A percentile compares a stretch with the other conserved stretches of the same genome.
Evolutionary conservation across 2,797 vertebrate species (phyloP).

Genomic region (Anolis apletophallus): DNA sequence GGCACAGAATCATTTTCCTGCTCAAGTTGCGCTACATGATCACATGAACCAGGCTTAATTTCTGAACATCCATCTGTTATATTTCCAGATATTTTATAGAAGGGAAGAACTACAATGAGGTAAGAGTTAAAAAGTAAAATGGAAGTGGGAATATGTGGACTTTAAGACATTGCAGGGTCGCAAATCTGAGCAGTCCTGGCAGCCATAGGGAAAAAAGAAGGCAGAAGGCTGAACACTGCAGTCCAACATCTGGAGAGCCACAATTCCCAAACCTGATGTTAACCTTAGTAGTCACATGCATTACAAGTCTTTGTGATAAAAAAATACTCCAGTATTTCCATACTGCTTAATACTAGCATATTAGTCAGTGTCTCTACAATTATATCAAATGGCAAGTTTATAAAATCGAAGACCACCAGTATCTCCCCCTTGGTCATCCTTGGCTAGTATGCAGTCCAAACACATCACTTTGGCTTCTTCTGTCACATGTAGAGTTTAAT

Average conservation of each 20-base stretch:
- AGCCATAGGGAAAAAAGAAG: too few species aligned
- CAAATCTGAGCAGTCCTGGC: too few species aligned
- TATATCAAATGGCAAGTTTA: too few species aligned
- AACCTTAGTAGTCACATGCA: background rate
- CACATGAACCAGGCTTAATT: background rate
- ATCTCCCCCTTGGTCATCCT: background rate
- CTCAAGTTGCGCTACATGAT: background rate
- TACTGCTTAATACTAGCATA: background rate
- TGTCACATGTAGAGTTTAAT: background rate
- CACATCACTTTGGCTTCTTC: background rate
- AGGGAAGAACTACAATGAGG: background rate
- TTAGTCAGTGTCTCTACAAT: background rate
- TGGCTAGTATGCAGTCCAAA: background rate
- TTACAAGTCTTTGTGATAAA: background rate
- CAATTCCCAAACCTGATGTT: too few species aligned
- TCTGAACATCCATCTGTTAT: background rate
- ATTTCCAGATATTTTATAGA: background rate
- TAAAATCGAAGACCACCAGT: background rate
- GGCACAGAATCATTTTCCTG: background rate
- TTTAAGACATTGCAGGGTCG: too few species aligned
- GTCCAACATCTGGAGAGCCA: too few species aligned
- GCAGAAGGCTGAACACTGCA: too few species aligned
- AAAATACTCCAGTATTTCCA: background rate
- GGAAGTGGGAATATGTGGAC: too few species aligned
- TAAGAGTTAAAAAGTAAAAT: background rate